phyloP scores from a whole-genome alignment of 1,140 invertebrate species.

The Anoplophora glabripennis region DNA sequence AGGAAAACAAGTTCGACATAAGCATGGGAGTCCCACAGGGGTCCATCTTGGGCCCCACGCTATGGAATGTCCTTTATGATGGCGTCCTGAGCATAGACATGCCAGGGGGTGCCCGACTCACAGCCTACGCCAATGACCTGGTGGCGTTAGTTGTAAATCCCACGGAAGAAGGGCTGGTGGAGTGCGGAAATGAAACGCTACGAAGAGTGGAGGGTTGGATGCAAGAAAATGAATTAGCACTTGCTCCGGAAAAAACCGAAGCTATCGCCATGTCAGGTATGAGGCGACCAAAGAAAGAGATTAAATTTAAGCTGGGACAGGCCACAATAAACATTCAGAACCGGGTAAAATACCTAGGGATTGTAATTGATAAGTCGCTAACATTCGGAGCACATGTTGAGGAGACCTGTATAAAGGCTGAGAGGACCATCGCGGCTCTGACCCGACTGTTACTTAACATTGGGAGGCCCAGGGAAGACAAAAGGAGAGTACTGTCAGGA shows the following conservation, averaged over 20 bases:
- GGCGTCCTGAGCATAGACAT: neutral
- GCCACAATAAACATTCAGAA: neutral
- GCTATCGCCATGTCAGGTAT: neutral
- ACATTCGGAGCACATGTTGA: too few species aligned
- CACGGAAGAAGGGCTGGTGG: neutral
- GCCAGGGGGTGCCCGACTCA: conserved; percentile 21
- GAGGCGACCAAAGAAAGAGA: neutral
- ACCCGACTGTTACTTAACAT: neutral
- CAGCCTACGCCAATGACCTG: conserved; percentile 41
- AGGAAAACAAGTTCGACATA: neutral
- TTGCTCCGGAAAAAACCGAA: conserved; percentile 13
- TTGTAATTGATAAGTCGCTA: neutral
- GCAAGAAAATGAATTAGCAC: neutral
- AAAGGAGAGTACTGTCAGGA: neutral
- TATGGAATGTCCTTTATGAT: conserved; percentile 43
- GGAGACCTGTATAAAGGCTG: too few species aligned
- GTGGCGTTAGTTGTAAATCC: conserved; percentile 19
- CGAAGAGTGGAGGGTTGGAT: conserved; percentile 1
- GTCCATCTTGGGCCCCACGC: conserved; percentile 39
- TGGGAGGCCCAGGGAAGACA: neutral
- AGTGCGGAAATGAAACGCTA: neutral
- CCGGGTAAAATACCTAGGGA: neutral
- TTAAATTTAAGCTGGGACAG: conserved; percentile 6
- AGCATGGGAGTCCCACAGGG: conserved; percentile 33
- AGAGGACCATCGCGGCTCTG: too few species aligned